A percentile compares a stretch with the other conserved stretches of the same genome.
Evolutionary conservation across 2,113 vertebrate genomes (phyloP).

Genomic region (Gorsachius goisagi): DNA sequence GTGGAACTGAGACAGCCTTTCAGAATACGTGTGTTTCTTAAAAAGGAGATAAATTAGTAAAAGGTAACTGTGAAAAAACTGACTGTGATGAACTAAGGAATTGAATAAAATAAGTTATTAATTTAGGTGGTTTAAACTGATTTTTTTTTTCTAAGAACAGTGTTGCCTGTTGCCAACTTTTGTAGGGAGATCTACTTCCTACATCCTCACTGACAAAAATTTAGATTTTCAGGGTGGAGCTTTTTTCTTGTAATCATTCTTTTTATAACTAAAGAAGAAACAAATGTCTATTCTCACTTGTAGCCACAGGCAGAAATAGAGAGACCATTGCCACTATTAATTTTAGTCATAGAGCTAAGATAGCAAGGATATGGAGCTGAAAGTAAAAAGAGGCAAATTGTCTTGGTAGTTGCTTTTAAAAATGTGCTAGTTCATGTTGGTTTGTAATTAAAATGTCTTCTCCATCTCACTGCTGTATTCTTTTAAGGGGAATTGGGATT

Average conservation of each 20-base stretch:
- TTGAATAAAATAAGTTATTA: neutral
- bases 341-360: neutral
- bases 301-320: neutral
- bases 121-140: neutral
- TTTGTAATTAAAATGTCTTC: constrained; percentile 13
- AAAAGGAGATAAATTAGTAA: neutral
- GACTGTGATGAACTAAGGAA: neutral
- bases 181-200: neutral
- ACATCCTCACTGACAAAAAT: neutral
- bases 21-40: neutral
- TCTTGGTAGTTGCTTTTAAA: neutral
- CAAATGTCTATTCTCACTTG: neutral
- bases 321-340: neutral
- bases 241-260: neutral
- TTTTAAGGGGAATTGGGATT: neutral
- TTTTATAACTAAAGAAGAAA: neutral
- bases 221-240: neutral
- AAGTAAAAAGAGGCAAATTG: neutral
- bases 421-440: neutral
- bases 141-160: neutral
- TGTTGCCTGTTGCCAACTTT: neutral
- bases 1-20: neutral
- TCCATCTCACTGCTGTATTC: neutral
- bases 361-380: neutral
- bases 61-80: neutral